Evolutionary conservation across 2,113 vertebrate species (phyloP), one percentile per base, ranked within the genome.

Genomic region (Gila orcuttii): DNA sequence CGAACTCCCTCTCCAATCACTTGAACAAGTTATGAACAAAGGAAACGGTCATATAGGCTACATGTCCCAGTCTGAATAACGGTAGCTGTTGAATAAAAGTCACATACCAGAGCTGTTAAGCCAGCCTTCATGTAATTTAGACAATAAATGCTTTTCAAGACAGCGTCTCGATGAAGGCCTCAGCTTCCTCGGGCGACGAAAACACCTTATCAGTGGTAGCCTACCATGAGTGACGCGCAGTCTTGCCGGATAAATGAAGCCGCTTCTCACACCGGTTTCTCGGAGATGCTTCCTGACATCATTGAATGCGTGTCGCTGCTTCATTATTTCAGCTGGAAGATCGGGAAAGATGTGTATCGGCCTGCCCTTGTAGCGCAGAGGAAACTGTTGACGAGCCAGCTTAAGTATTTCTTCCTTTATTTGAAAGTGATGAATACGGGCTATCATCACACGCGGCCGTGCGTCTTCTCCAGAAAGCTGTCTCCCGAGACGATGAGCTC

Each of bases 391-490:
- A n/a, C 33, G 66, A 47, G 66, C 83, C n/a, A 80, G 57, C 19
- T 73, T 77, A 13, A 87, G 25, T n/a, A 85, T 85, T 62, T 82
- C 85, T 52, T 88, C 83, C 33, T 82, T 88, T 2, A 11, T 45
- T 77, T 68, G 71, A 17, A 39, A 76, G 23, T 76, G 79, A 77
- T 82, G 71, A 62, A 88, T 68, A 69, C 59, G 12, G 17, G 85
- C 71, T 25, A 86, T 86, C 79, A 86, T 66, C 25, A 75, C 28
- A 11, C 28, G 19, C 1, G 57, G 33, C 47, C 39, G 3, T 13
- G 12, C 2, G 42, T 52, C 17, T 31, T 68, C 59, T n/a, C 45
- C 21, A 25, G 66, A 47, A 10, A 50, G 28, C 39, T 68, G 79
- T 28, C 71, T 33, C 59, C 85, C 59, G 3, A 57, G 60, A 8